These are phyloP conservation scores for Dromius quadrimaculatus DNA, from an alignment of 2,888 invertebrate species.

Conservation along the genomic window DNA sequence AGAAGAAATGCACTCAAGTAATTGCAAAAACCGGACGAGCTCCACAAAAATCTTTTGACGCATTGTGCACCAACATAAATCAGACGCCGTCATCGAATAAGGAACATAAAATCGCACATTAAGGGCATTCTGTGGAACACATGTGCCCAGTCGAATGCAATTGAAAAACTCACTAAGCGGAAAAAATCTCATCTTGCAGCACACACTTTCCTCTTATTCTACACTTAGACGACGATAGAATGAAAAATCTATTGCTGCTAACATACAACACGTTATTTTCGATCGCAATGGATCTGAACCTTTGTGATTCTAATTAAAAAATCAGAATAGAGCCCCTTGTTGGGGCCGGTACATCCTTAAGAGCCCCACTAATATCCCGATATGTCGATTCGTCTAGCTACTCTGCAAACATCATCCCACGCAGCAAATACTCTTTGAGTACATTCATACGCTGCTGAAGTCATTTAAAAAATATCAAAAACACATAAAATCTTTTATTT, in stretches of 20 bases:
- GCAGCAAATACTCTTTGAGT: not conserved
- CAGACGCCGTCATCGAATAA: conserved; percentile 38
- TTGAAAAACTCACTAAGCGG: conserved; percentile 45
- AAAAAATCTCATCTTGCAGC: conserved; percentile 31
- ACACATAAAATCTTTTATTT: conserved; percentile 39
- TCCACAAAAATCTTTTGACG: conserved; percentile 44
- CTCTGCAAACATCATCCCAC: conserved; percentile 6
- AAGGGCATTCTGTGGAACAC: conserved; percentile 39
- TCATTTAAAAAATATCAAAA: conserved; percentile 40
- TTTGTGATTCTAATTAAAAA: too few species aligned
- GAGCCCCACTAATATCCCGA: not conserved
- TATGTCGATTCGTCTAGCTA: not conserved
- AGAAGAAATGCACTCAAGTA: conserved; percentile 42
- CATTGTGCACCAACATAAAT: conserved; percentile 47
- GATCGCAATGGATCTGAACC: too few species aligned
- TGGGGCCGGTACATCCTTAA: too few species aligned
- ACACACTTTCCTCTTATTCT: too few species aligned
- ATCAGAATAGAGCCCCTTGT: too few species aligned
- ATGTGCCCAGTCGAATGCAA: conserved; percentile 44
- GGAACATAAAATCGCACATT: conserved; percentile 52
- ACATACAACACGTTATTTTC: too few species aligned
- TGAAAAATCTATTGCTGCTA: too few species aligned
- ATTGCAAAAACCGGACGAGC: conserved; percentile 50
- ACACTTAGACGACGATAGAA: too few species aligned
- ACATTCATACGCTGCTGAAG: not conserved